Conservation (phyloP, 2,888 invertebrate genomes). For the Punctoribates punctum region DNA sequence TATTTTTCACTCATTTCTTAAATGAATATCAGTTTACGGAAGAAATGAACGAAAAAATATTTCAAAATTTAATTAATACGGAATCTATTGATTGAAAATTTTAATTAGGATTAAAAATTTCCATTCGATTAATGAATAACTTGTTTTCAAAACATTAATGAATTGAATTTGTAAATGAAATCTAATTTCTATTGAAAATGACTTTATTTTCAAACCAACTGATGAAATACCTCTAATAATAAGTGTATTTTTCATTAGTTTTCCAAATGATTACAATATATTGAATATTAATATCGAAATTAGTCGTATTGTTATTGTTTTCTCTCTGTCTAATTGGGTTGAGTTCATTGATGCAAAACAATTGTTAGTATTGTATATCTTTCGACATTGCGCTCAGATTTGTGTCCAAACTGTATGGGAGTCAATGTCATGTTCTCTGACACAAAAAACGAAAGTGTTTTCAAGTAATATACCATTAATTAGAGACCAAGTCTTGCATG, state of each 20-base stretch:
- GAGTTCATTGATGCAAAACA: constrained; percentile 24
- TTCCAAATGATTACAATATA: background rate
- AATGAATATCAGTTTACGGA: background rate
- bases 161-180: background rate
- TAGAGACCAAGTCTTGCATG: constrained; percentile 33
- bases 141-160: too few relatives aligned
- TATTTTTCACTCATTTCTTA: background rate
- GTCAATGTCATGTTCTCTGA: constrained; percentile 40
- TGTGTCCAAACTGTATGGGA: constrained; percentile 29
- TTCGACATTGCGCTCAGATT: constrained; percentile 33
- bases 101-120: background rate
- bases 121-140: too few relatives aligned
- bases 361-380: constrained; percentile 4
- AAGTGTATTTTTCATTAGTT: background rate
- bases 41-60: background rate
- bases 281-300: background rate
- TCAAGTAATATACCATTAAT: constrained; percentile 32
- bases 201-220: background rate
- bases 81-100: background rate
- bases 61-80: background rate
- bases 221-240: background rate
- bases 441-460: constrained; percentile 38
- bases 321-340: constrained; percentile 9
- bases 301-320: background rate
- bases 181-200: background rate